Evolutionary conservation across 1,140 invertebrate species (phyloP), one percentile per base, ranked within the genome.

Genomic region (Trichogramma pretiosum): DNA sequence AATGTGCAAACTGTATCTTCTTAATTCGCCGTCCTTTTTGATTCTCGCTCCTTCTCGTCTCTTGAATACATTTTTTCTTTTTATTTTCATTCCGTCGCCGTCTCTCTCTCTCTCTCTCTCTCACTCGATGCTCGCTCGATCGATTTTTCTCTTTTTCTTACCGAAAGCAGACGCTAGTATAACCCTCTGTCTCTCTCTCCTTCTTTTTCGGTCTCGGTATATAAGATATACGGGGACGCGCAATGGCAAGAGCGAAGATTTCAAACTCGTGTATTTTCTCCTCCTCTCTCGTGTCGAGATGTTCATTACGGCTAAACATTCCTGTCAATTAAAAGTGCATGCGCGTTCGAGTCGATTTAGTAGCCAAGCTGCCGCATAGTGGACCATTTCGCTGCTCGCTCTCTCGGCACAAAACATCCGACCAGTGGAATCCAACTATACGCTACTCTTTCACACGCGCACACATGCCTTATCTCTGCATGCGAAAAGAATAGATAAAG

Each of bases 261-360:
- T n/a, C 48, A 22, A 34, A 7, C 39, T 49, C 54, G 52, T 56
- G 58, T 60, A 55, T 54, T 55, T 48, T 57, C n/a, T n/a, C n/a
- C n/a, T n/a, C n/a, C n/a, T n/a, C n/a, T 56, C 56, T 56, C 55
- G 50, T 56, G 50, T 60, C 48, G 42, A 45, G 44, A 57, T 61
- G 61, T 66, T 69, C 61, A 66, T 69, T 70, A 68, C 60, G 58
- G 67, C 63, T 67, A 67, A 69, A 70, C 67, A 67, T 68, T 68
- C 52, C 64, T 70, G 68, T 69, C 67, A 68, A 70, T 71, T 71
- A 69, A 68, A 67, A 67, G 62, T 64, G 58, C 60, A 34, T 46
- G 42, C 28, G 19, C 40, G 24, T 13, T 4, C 34, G n/a, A 5
- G 44, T 58, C 62, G 63, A 69, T 69, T 68, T 68, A 66, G 60